These are phyloP conservation scores for Sycophila texana DNA, from an alignment of 2,888 invertebrate genomes.

Conservation along the genomic window DNA sequence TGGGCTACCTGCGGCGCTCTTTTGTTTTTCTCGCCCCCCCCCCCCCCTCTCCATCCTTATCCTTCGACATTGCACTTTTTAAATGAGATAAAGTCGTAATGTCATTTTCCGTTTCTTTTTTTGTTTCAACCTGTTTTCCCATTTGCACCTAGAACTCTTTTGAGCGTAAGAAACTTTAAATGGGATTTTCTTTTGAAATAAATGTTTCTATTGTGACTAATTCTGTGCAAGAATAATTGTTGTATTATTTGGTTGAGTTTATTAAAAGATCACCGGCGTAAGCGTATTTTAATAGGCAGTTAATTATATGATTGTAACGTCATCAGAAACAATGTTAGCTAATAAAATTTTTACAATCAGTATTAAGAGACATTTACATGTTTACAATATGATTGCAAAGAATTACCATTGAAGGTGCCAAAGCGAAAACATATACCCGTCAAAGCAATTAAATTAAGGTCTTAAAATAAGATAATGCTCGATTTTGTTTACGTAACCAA, in stretches of 20 bases:
- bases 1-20: not conserved
- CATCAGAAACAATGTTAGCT: too few species aligned
- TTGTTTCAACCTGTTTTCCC: constrained; percentile 2
- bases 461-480: not conserved
- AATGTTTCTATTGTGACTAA: constrained; percentile 9
- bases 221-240: constrained; percentile 8
- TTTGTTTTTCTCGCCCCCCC: constrained; percentile 2
- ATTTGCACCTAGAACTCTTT: not conserved
- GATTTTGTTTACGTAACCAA: not conserved
- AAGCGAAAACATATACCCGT: not conserved
- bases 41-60: constrained; percentile 19
- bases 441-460: not conserved
- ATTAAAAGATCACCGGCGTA: not conserved
- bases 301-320: too few species aligned
- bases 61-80: constrained; percentile 41
- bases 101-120: constrained; percentile 47
- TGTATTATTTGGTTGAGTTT: not conserved
- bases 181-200: not conserved
- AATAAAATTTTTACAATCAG: too few species aligned
- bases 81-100: constrained; percentile 40
- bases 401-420: not conserved
- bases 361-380: too few species aligned
- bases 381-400: too few species aligned
- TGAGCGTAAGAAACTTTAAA: constrained; percentile 22
- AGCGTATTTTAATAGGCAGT: not conserved